Evolutionary conservation across 2,888 invertebrate genomes (phyloP), one percentile per base, ranked within the genome.

Genomic region (Dryococelus australis): DNA sequence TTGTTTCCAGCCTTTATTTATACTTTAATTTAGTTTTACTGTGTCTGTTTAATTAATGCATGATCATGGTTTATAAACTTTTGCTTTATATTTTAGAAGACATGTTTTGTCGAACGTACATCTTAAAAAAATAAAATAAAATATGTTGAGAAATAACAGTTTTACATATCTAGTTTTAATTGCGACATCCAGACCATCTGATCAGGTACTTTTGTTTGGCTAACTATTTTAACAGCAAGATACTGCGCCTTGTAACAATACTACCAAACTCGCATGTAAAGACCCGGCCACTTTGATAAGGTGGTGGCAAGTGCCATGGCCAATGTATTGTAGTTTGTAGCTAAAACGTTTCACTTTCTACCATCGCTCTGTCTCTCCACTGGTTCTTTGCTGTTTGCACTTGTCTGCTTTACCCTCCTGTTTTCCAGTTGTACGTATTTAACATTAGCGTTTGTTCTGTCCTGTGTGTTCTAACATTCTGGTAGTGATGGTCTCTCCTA

Each of bases 351-450:
- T 89, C 89, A 89, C 88, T 88, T 81, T 88, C 89, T 89, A 84
- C 88, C 88, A 87, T 88, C 87, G 89, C 88, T 88, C 86, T 89
- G 88, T 89, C 86, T 83, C n/a, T 27, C 88, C 89, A 88, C 87
- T 89, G 88, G 88, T 88, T 89, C 88, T 87, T 89, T 87, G 87
- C 88, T 88, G 86, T 85, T 87, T 89, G 89, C 89, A 89, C 88
- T 89, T 87, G 86, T 86, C 87, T 85, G 89, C 89, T 89, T 89
- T 51, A 87, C 87, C 88, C 86, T 89, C 78, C 88, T 87, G 87
- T 87, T 86, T 43, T 85, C 84, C 43, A 86, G 65, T 65, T 65
- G 65, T 65, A 83, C 83, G 43, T 83, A 35, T 35, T 83, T 35
- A 83, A 83, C 79, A 85, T 85, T 87, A 87, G 85, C 85, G 85